These are phyloP conservation scores for Dendrolimus houi DNA, from an alignment of 2,888 invertebrate species.

Conservation along the genomic window DNA sequence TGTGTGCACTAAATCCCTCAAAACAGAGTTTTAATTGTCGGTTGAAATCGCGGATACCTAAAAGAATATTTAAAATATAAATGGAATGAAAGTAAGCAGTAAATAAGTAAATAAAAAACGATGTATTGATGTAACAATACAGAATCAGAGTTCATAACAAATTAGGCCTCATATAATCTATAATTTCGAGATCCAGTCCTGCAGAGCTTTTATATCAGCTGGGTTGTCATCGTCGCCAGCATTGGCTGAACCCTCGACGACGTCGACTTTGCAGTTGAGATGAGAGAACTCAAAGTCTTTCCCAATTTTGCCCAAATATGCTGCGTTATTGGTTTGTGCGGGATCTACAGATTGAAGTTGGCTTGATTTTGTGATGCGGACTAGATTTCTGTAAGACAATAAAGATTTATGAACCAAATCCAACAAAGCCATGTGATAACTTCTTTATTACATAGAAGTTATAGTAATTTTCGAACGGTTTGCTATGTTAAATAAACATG, in stretches of 20 bases:
- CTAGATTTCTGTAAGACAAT: constrained; percentile 80
- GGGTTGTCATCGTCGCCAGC: constrained; percentile 75
- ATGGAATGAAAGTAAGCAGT: no score
- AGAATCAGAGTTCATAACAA: no score
- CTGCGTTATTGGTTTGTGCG: constrained; percentile 73
- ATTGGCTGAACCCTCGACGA: constrained; percentile 80
- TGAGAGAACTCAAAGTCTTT: constrained; percentile 91
- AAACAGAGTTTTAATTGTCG: no score
- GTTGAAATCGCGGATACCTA: no score
- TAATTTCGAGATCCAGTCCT: constrained; percentile 84
- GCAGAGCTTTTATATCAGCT: constrained; percentile 78
- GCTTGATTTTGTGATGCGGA: constrained; percentile 88
- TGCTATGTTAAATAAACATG: no score
- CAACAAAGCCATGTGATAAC: no score
- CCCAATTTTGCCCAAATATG: constrained; percentile 84
- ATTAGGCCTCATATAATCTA: constrained; percentile 19
- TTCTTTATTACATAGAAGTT: no score
- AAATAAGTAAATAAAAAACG: background rate
- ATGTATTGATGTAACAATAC: background rate
- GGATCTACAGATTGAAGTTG: constrained; percentile 86
- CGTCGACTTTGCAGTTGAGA: constrained; percentile 80
- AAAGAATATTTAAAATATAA: no score
- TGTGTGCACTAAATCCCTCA: no score
- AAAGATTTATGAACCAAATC: no score
- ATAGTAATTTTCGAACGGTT: no score